These are phyloP conservation scores for Pantherophis alleghaniensis DNA, from an alignment of 2,797 vertebrate genomes.

Conservation along the genomic window DNA sequence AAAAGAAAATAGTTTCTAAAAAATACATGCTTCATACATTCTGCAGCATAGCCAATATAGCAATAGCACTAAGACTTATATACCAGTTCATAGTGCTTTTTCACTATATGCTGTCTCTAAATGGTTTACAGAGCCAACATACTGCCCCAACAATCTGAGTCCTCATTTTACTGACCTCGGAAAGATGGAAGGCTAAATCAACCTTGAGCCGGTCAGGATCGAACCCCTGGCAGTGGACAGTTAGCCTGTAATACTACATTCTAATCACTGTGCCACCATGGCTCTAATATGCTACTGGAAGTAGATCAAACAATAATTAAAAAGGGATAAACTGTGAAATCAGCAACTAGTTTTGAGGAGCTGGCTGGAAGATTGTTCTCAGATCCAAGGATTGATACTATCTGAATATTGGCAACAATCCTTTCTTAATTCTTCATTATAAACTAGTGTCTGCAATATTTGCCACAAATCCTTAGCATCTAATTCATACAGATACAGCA, in stretches of 20 bases:
- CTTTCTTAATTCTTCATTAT: slow-evolving; percentile 8
- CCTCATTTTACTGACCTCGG: no score
- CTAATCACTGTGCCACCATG: not conserved
- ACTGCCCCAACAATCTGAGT: no score
- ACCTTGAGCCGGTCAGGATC: not conserved
- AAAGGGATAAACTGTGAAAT: not conserved
- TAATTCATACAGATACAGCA: slow-evolving; percentile 77
- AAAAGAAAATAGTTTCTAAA: not conserved
- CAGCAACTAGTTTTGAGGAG: not conserved
- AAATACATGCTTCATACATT: not conserved
- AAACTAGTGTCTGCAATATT: not conserved
- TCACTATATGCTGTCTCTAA: not conserved
- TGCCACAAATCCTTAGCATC: not conserved
- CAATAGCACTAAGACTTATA: not conserved
- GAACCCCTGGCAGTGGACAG: not conserved
- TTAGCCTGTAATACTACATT: not conserved
- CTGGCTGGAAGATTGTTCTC: not conserved
- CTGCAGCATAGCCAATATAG: not conserved
- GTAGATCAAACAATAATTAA: not conserved
- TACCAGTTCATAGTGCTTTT: not conserved
- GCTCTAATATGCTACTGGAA: not conserved
- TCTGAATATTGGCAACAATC: not conserved
- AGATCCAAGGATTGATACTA: not conserved
- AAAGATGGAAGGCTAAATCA: no score
- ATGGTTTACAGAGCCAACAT: no score